These are phyloP conservation scores for Pollicipes pollicipes DNA, from an alignment of 1,140 invertebrate genomes.

Conservation along the genomic window DNA sequence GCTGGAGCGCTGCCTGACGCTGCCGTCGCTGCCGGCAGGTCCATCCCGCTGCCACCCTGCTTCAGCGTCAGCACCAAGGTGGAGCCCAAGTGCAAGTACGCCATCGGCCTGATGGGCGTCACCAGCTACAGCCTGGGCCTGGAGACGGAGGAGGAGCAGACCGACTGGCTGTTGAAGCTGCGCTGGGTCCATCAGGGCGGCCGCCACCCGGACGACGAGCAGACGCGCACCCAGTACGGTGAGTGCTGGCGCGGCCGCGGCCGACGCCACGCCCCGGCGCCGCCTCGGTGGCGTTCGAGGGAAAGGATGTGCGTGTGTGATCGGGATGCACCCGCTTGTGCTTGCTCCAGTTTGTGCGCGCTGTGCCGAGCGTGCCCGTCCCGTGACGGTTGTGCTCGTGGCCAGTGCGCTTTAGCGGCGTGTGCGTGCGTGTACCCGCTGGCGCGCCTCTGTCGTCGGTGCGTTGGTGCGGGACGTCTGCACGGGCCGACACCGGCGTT, in stretches of 20 bases:
- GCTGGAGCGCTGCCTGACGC: too few relatives aligned
- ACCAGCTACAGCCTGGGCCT: constrained; percentile 69
- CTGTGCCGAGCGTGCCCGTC: too few relatives aligned
- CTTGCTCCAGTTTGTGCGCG: too few relatives aligned
- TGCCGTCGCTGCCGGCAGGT: too few relatives aligned
- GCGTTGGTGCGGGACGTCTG: background rate
- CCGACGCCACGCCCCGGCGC: too few relatives aligned
- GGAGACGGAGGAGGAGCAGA: constrained; percentile 57
- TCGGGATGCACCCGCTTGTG: too few relatives aligned
- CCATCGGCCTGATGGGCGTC: constrained; percentile 68
- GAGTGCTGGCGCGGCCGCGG: background rate
- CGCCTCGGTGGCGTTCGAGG: too few relatives aligned
- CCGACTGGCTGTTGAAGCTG: constrained; percentile 61
- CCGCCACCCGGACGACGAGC: background rate
- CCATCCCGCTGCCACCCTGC: background rate
- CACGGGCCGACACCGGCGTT: background rate
- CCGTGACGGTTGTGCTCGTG: too few relatives aligned
- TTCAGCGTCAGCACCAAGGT: constrained; percentile 6
- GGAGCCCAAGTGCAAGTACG: constrained; percentile 66
- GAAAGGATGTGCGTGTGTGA: too few relatives aligned
- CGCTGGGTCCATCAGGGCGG: constrained; percentile 50
- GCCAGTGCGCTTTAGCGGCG: too few relatives aligned
- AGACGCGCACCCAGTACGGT: too few relatives aligned
- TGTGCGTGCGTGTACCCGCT: background rate
- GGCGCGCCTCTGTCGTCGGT: background rate